Evolutionary conservation across 2,888 invertebrate species (phyloP).

Genomic region (Danaus chrysippus): DNA sequence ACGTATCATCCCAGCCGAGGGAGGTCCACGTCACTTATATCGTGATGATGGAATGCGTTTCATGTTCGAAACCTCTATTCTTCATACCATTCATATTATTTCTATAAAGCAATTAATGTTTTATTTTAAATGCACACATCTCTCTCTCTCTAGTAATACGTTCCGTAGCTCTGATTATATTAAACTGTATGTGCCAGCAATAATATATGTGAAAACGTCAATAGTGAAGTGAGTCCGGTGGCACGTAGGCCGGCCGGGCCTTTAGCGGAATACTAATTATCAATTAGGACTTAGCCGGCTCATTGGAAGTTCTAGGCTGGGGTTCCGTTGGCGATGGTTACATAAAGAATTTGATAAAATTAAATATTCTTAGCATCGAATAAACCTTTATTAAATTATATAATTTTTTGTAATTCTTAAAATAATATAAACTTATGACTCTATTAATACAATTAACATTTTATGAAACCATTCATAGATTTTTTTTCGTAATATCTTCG

Average conservation of each 20-base stretch:
- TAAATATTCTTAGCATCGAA: too few relatives aligned
- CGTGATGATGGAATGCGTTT: too few relatives aligned
- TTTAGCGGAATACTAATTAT: constrained; percentile 27
- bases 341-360: too few relatives aligned
- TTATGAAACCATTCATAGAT: neutral
- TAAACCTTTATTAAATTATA: too few relatives aligned
- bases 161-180: neutral
- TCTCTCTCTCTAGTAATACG: too few relatives aligned
- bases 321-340: constrained; percentile 34
- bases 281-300: constrained; percentile 18
- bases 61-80: too few relatives aligned
- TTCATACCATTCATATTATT: too few relatives aligned
- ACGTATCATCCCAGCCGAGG: constrained; percentile 25
- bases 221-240: constrained; percentile 8
- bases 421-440: neutral
- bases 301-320: constrained; percentile 34
- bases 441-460: neutral
- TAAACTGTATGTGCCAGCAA: neutral
- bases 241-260: constrained; percentile 23
- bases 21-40: neutral
- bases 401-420: constrained; percentile 7
- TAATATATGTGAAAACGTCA: neutral
- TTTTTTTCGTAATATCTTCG: neutral
- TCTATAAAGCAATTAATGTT: too few relatives aligned
- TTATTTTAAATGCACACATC: too few relatives aligned